Base-by-base conservation (phyloP, 2,113 vertebrate genomes). In the Phylloscopus whistleri region DNA sequence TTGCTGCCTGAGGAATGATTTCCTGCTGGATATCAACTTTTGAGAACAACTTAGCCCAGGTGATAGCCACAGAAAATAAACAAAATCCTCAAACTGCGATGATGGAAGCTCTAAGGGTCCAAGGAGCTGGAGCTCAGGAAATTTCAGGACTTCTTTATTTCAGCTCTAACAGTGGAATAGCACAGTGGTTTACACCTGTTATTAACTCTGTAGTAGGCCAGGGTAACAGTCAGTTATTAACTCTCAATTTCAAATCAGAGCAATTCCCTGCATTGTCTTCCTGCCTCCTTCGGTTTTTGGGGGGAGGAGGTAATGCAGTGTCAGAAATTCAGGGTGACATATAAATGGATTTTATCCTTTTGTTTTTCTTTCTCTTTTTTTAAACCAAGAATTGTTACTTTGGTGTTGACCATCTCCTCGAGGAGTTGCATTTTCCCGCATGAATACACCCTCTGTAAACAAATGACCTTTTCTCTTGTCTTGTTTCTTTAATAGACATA, bases 11-110 rank as follows among this genome's bases (percentile, higher is more conserved):
- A 67, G 58, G n/a, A 90, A 64, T 31, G 43, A 49, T 67, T 84
- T 95, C 53, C 93, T 84, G 83, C 68, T 27, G 64, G 75, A 85
- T 67, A 63, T 90, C 89, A 84, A 75, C 93, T 94, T 81, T 52
- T 44, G 85, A 84, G 86, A 96, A 64, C 68, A 68, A 21, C 67
- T 74, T 11, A 13, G 62, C 51, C 28, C 49, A 63, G 66, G 55
- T 43, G 59, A 74, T 43, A 91, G 16, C 27, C 81, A 33, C 16
- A 7, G 1, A 56, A 91, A 92, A 95, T 68, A 93, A 94, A 82
- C 78, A 90, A 69, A 95, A 93, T 84, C 67, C 55, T 89, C 87
- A 67, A 37, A 75, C 72, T 92, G 43, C 4, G 33, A 68, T 77
- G 86, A 74, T 80, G 82, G 86, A 93, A 86, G 10, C 62, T 93